Base-by-base conservation (phyloP, 2,113 vertebrate species). In the Osmerus eperlanus region DNA sequence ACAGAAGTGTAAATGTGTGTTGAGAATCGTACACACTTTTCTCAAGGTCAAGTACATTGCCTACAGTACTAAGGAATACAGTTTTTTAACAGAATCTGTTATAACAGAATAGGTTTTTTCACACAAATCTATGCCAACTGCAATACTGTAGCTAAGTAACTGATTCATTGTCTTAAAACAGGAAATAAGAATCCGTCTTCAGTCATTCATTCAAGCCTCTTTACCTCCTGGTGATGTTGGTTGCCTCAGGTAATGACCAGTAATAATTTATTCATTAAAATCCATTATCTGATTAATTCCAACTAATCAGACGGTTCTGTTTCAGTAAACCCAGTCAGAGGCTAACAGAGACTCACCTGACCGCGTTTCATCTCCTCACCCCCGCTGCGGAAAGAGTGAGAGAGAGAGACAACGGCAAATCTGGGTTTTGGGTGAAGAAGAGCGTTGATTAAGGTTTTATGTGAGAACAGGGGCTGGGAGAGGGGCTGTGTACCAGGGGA, bases 211-310 rank as follows among this genome's bases (percentile, higher is more conserved):
- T 80, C 36, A 29, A 68, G 61, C 55, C 47, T 29, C 36, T 60
- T 60, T 58, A 14, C 60, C 70, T 74, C 72, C 53, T 76, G 16
- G 65, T 58, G 52, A 80, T 58, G 78, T 55, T 58, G 61, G 54
- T 32, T 65, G 18, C 58, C 54, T 68, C 51, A 60, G 7, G 5
- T 70, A 78, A 64, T 67, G 84, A 76, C 75, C 64, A 61, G 41
- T 81, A 67, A 78, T 41, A 78, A 86, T 89, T 87, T 86, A 87
- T 89, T 84, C 85, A 89, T 87, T 83, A 70, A 84, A 83, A 75
- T 59, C 62, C 21, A 67, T 81, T 83, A 85, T 86, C 80, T 86
- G 77, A 81, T 89, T 76, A 86, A 47, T 88, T 82, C 87, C 55
- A 60, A 71, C 77, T 84, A 81, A 89, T 87, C 81, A 74, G 71